Evolutionary conservation across 1,140 invertebrate genomes (phyloP).

Genomic region (Scaptomyza hsui): DNA sequence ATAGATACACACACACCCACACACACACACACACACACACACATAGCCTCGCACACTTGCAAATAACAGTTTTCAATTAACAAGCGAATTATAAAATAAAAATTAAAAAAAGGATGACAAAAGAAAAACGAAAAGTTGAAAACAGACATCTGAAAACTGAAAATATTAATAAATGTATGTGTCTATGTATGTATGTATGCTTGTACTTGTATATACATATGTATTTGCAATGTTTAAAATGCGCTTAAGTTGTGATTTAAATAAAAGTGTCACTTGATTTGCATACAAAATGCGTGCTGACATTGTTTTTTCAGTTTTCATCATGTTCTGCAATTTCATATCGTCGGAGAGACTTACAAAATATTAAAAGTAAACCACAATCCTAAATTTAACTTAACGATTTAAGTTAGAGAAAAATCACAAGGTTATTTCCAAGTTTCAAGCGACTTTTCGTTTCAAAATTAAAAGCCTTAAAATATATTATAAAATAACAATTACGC

Average conservation of each 20-base stretch:
- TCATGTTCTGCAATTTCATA: not conserved
- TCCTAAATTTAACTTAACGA: too few species aligned
- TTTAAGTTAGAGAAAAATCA: too few species aligned
- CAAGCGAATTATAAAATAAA: slow-evolving; percentile 43
- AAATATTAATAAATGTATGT: slow-evolving; percentile 46
- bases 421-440: too few species aligned
- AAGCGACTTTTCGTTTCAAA: too few species aligned
- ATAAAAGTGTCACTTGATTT: slow-evolving; percentile 51
- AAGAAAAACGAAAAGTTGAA: not conserved
- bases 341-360: not conserved
- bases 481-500: too few species aligned
- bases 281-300: slow-evolving; percentile 41
- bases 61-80: slow-evolving; percentile 71
- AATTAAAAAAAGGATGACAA: not conserved
- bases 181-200: not conserved
- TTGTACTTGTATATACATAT: not conserved
- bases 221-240: slow-evolving; percentile 38
- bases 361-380: not conserved
- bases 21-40: slow-evolving; percentile 5
- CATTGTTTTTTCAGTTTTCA: too few species aligned
- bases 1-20: slow-evolving; percentile 27
- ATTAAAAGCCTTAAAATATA: too few species aligned
- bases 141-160: not conserved
- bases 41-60: slow-evolving; percentile 6
- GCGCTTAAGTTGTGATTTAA: slow-evolving; percentile 59